phyloP scores from a whole-genome alignment of 37 sponge, comb jelly and placozoan genomes.

The Halisarca cf. caerulea region DNA sequence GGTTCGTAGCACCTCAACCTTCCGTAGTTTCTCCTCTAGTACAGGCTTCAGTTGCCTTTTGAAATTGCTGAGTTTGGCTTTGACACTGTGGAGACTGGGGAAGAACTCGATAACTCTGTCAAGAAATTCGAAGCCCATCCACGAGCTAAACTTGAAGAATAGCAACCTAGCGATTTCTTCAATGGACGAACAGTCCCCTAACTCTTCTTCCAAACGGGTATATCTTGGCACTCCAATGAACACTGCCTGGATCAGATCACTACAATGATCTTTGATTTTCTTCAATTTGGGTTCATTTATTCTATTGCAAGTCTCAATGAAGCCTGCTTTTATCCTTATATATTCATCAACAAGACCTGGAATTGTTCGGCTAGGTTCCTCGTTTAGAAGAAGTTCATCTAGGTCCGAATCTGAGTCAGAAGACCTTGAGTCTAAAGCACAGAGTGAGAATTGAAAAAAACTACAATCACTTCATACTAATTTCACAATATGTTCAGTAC shows the following conservation, averaged over 20 bases:
- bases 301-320: neutral
- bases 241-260: neutral
- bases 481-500: too few species aligned
- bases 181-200: neutral
- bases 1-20: neutral
- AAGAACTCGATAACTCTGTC: neutral
- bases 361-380: too few species aligned
- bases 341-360: neutral
- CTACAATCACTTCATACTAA: too few species aligned
- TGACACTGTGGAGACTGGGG: neutral
- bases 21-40: neutral
- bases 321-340: neutral
- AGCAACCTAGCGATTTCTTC: neutral
- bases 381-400: too few species aligned
- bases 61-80: neutral
- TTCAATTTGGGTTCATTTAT: neutral
- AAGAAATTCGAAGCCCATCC: neutral
- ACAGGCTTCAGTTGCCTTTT: neutral
- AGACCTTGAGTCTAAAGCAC: too few species aligned
- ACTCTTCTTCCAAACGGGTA: neutral
- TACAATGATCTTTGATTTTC: neutral
- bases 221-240: neutral
- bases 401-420: too few species aligned
- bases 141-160: neutral
- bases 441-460: too few species aligned